Base-by-base conservation (phyloP, 2,113 vertebrate species). In the Larimichthys polyactis region DNA sequence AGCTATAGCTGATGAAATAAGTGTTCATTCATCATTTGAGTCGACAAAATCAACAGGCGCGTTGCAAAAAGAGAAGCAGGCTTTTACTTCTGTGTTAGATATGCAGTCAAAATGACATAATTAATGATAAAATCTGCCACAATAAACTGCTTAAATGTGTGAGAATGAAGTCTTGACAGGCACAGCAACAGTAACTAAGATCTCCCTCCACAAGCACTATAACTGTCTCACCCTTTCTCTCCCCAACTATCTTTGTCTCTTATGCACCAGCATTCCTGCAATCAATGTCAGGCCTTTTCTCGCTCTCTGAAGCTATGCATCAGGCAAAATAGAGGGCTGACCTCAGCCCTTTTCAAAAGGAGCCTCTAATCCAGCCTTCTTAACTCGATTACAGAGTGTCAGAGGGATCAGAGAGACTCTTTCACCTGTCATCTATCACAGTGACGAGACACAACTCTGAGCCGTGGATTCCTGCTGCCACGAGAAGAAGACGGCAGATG, bases 371-470 rank as follows among this genome's bases (percentile, higher is more conserved):
- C 94, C 95, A 71, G 75, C 83, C 90, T 96, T 96, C 94, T 95
- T 94, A 87, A 88, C 91, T 91, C 89, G 89, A 96, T 96, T 95
- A 95, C 90, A 79, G 91, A 92, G 93, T 95, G 94, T 96, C 94
- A 94, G 82, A 85, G 83, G 88, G 90, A 93, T 90, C 90, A 92
- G 93, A 80, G 81, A 68, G 82, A 76, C 82, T 87, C 82, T 93
- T 95, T 97, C 95, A 96, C 94, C 94, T 96, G 95, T 96, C 93
- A 90, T 95, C 89, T 81, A 83, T 93, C 58, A 82, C 75, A 71
- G 68, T 49, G 55, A 75, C 29, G 68, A 82, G 72, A 86, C 86
- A 84, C 82, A 75, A 72, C 89, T 71, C 43, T 54, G 59, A 78
- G 62, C 78, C 63, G 0, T 24, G 62, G 69, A 82, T 75, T 85